Percentiles rank a stretch among this genome's conserved stretches.
phyloP scores from a whole-genome alignment of 2,888 invertebrate species.

The Pecten maximus region DNA sequence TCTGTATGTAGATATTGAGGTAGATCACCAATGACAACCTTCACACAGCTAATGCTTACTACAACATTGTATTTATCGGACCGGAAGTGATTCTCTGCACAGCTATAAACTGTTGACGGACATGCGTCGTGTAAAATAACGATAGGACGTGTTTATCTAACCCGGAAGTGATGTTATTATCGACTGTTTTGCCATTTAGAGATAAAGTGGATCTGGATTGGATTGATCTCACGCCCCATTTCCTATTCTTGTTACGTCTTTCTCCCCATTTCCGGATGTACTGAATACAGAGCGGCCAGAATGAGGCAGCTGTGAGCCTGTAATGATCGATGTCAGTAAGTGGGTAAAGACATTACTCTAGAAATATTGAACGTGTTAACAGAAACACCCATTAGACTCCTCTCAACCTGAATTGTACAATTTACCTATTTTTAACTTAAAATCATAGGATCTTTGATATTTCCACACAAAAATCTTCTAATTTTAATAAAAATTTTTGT shows the following conservation, averaged over 20 bases:
- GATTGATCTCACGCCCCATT: neutral
- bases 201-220: neutral
- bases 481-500: too few relatives aligned
- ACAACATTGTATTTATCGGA: neutral
- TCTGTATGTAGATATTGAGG: neutral
- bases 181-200: neutral
- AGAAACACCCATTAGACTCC: too few relatives aligned
- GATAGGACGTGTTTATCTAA: neutral
- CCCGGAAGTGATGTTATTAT: neutral
- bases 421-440: too few relatives aligned
- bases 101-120: neutral
- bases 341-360: neutral
- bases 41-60: neutral
- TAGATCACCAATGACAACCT: neutral
- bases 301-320: neutral
- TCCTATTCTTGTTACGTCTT: neutral
- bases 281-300: neutral
- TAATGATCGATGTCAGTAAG: neutral
- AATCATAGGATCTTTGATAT: too few relatives aligned
- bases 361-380: neutral
- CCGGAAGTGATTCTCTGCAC: neutral
- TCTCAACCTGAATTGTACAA: too few relatives aligned
- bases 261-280: neutral
- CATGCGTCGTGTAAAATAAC: conserved; percentile 20
- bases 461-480: too few relatives aligned